Evolutionary conservation across 2,113 vertebrate species (phyloP), one percentile per base, ranked within the genome.

Genomic region (Calyptommatus sinebrachiatus): DNA sequence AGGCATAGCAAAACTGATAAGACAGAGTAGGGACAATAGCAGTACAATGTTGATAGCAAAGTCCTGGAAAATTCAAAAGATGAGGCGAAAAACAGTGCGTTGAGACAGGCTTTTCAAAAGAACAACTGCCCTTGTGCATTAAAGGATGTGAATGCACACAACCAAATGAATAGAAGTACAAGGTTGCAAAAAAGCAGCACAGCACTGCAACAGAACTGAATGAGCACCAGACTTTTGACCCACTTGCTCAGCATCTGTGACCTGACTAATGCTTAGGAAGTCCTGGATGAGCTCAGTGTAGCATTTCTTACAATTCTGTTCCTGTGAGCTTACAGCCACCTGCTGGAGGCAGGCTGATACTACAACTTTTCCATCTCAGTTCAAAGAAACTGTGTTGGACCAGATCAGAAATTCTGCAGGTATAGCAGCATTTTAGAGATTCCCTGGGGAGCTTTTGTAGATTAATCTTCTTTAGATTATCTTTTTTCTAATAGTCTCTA

Each of bases 251-350:
- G 18, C 63, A 18, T 50, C 61, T 8, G 70, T 70, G 66, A 11
- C 22, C 63, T 50, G 35, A 57, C 28, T 76, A 50, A 71, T 72
- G 62, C 9, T 46, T 29, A 8, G 18, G 46, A 7, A 8, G 28
- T 0, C 7, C 45, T 46, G 7, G 0, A 0, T 1, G 11, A 14
- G n/a, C 63, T 65, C 0, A 26, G 21, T 1, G 0, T 4, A 12
- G 31, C 22, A 16, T 24, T 68, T 8, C 20, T 14, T 16, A 1
- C 29, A 7, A 7, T 6, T 1, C 71, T 21, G 9, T 73, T 65
- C 1, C 76, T 35, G 22, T 8, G 75, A 73, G 2, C 20, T 61
- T 82, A 79, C 60, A 9, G 88, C 89, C 85, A 76, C 73, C 89
- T 89, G 71, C 87, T 65, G 89, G 77, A 50, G 2, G 0, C 0